Evolutionary conservation across 2,113 vertebrate species (phyloP), one percentile per base, ranked within the genome.

Genomic region (Notothenia rossii): DNA sequence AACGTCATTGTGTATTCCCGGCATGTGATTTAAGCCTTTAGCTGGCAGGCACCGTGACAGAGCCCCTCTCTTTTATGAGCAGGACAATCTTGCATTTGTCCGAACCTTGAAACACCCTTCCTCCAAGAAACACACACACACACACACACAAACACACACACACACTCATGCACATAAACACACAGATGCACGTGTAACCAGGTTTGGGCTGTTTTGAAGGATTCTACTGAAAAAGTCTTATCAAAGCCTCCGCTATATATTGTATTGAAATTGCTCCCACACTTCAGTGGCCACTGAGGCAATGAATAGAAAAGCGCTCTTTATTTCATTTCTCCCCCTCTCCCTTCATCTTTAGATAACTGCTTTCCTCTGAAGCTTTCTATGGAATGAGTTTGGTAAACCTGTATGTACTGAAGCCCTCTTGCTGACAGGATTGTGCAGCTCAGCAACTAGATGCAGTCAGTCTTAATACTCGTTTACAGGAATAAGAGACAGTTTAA

Each of bases 221-320:
- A 85, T 86, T 89, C 87, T 88, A 81, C 75, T 40, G 71, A 80
- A 94, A 92, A 93, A 93, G 83, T 92, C 86, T 90, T 80, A 92
- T 96, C 95, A 95, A 95, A 91, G 62, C 80, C 94, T 90, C 85
- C 78, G 63, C 92, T 87, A 86, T 94, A 94, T 94, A 95, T 95
- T 96, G 91, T 94, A 93, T 93, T 94, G 91, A 96, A 96, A 96
- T 94, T 91, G 83, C 91, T 95, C 93, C 94, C 93, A 92, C 94
- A 95, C 94, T 95, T 96, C 94, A 95, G 86, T 96, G 95, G 94
- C 72, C 91, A 95, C 86, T 91, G 93, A 90, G 82, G 86, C 87
- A 89, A 84, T 91, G 87, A 95, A 90, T 92, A 93, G 92, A 95
- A 94, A 93, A 93, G 58, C 86, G 59, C 86, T 93, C 93, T 88